Conservation (phyloP, 2,888 invertebrate species). For the Macaria liturata region DNA sequence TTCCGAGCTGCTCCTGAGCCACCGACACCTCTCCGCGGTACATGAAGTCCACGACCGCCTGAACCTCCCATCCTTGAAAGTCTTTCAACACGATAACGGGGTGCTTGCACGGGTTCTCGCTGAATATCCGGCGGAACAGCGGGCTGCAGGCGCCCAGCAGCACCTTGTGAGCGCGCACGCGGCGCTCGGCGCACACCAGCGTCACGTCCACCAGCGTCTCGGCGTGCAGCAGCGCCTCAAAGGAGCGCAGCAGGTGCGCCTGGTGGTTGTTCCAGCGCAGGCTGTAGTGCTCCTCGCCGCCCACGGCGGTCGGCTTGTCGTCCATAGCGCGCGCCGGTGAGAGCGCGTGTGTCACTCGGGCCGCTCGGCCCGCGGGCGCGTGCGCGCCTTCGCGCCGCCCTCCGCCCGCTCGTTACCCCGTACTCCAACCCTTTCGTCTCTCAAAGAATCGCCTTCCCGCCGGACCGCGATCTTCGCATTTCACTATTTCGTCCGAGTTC, state of each 20-base stretch:
- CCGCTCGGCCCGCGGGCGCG: conserved; percentile 57
- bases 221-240: conserved; percentile 93
- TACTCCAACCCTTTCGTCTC: conserved; percentile 75
- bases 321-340: conserved; percentile 72
- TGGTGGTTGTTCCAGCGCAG: conserved; percentile 97
- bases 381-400: conserved; percentile 73
- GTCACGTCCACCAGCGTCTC: conserved; percentile 95
- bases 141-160: conserved; percentile 95
- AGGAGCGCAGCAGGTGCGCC: conserved; percentile 92
- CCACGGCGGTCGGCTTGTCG: conserved; percentile 72
- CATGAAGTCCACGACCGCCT: conserved; percentile 96
- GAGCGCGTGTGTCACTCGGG: conserved; percentile 63
- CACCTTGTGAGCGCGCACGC: conserved; percentile 95
- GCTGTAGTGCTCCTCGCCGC: conserved; percentile 91
- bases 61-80: conserved; percentile 94
- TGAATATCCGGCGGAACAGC: conserved; percentile 94
- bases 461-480: conserved; percentile 65
- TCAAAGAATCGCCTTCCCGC: conserved; percentile 66
- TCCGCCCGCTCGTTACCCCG: conserved; percentile 67
- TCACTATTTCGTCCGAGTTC: conserved; percentile 49
- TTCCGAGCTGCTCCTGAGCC: conserved; percentile 91
- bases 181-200: conserved; percentile 93
- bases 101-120: conserved; percentile 96
- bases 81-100: conserved; percentile 96
- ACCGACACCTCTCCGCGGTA: conserved; percentile 96